Evolutionary conservation across 2,113 vertebrate species (phyloP).

Genomic region (Aspiorhynchus laticeps): DNA sequence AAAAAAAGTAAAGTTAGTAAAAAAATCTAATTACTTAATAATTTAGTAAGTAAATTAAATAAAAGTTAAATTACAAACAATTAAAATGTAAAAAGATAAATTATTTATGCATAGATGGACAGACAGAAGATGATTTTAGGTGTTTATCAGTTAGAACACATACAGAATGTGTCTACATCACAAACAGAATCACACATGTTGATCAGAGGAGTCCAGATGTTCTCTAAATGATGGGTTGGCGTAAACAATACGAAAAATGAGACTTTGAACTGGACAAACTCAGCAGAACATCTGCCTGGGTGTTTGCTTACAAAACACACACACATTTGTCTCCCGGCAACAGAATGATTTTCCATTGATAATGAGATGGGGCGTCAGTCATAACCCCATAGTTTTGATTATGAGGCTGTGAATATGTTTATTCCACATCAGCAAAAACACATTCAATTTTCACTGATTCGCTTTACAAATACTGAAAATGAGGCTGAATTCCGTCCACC

Average conservation of each 20-base stretch:
- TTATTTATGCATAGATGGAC: too few relatives aligned
- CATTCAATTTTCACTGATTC: background rate
- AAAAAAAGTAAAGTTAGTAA: too few relatives aligned
- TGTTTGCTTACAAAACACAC: constrained; percentile 25
- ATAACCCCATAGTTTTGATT: constrained; percentile 35
- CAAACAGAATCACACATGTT: constrained; percentile 20
- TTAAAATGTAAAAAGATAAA: too few relatives aligned
- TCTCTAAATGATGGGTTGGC: background rate
- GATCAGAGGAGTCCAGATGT: background rate
- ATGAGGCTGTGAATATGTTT: constrained; percentile 10
- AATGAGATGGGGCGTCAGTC: constrained; percentile 39
- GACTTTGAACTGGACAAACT: background rate
- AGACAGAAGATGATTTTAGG: background rate
- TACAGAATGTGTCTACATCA: background rate
- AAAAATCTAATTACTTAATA: background rate
- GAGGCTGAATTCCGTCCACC: background rate
- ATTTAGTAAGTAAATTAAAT: background rate
- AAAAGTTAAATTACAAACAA: too few relatives aligned
- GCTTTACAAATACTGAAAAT: background rate
- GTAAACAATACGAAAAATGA: background rate
- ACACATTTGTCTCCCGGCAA: constrained; percentile 45
- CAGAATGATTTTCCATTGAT: constrained; percentile 39
- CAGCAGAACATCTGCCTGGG: background rate
- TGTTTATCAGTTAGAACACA: background rate
- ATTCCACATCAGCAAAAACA: background rate